Base-by-base conservation (phyloP, 1,140 invertebrate genomes). In the Eufriesea mexicana region DNA sequence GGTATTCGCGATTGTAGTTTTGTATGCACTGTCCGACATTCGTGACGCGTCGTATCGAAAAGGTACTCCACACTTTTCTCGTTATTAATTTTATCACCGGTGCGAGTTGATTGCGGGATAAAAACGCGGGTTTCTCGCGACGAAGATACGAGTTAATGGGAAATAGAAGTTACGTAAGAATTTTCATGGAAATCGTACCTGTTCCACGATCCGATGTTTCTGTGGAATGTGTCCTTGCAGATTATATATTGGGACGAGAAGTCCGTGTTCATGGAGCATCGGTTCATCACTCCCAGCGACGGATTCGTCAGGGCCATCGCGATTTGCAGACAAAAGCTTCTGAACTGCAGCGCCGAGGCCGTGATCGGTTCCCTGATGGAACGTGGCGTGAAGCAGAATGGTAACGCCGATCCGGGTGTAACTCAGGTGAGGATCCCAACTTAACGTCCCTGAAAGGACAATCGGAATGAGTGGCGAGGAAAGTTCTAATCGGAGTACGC, bases 201-300 rank as follows among this genome's bases (percentile, higher is more conserved):
- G 16, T 20, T 28, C 12, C 10, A 25, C 7, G 8, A 35, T 64
- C 23, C 62, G 8, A 25, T 25, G 35, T 42, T 45, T 57, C 57
- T 35, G 23, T 47, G n/a, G n/a, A 28, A 23, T 23, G 0, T 61
- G n/a, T 72, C 42, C 64, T 90, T 91, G 54, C 86, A 96, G 96
- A 96, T 97, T 47, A 95, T 98, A 64, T 98, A 97, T 91, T 98
- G 97, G 97, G 97, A 98, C 88, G 96, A 97, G 42, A 96, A 96
- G 90, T 96, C 96, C 25, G 96, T 98, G 35, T 98, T 97, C 90
- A 97, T 98, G 96, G 97, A 98, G 91, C 98, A 98, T 92, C 96
- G 97, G 76, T 97, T 98, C 89, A 95, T 97, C n/a, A 96, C 97
- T 1, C 95, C 95, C 4, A 95, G 95, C 35, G 97, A 98, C 79